Conservation (phyloP, 2,888 invertebrate species). For the Hemistola chrysoprasaria region DNA sequence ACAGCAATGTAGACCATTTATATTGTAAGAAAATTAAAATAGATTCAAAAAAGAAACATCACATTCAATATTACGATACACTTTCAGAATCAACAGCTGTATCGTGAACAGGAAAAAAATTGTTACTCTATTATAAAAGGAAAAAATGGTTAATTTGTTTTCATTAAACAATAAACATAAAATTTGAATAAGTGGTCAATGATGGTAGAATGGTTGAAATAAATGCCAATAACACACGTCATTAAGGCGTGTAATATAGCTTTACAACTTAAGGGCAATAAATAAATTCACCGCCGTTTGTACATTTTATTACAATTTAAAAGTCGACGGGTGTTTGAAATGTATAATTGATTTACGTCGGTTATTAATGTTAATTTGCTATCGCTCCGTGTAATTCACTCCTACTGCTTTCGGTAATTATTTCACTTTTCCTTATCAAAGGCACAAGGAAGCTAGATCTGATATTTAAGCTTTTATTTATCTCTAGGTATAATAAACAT, state of each 20-base stretch:
- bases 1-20: no score
- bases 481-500: no score
- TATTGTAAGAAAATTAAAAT: no score
- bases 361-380: constrained; percentile 75
- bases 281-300: constrained; percentile 80
- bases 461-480: no score
- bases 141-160: constrained; percentile 58
- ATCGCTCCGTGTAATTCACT: constrained; percentile 26
- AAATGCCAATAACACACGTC: constrained; percentile 78
- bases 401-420: constrained; percentile 9
- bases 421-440: neutral
- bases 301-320: constrained; percentile 81
- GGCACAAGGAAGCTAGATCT: neutral
- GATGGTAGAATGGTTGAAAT: constrained; percentile 74
- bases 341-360: constrained; percentile 77
- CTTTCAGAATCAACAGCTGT: no score
- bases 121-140: no score
- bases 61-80: no score
- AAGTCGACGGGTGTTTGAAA: constrained; percentile 77
- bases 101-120: no score
- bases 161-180: constrained; percentile 74
- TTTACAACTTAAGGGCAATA: constrained; percentile 80
- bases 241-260: constrained; percentile 79
- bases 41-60: no score
- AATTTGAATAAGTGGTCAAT: constrained; percentile 65